Conservation (phyloP, 2,113 vertebrate genomes). For the Rhinolophus sinicus region DNA sequence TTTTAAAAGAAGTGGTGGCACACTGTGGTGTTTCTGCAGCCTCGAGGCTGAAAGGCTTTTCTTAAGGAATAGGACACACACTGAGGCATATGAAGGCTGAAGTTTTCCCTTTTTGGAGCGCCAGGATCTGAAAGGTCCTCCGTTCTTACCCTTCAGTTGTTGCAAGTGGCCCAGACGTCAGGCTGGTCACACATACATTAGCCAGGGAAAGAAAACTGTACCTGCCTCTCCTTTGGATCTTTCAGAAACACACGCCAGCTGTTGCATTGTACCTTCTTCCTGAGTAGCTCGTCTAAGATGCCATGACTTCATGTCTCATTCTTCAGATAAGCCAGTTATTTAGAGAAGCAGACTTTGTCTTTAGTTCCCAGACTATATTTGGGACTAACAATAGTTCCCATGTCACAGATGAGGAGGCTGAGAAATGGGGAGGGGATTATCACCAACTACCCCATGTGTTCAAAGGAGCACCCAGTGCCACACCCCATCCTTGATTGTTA, state of each 20-base stretch:
- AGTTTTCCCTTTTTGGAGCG: constrained; percentile 25
- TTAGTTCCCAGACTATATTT: constrained; percentile 13
- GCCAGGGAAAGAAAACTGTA: background rate
- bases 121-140: background rate
- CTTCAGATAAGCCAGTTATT: background rate
- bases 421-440: background rate
- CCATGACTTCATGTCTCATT: background rate
- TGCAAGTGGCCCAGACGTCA: background rate
- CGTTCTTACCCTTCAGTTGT: background rate
- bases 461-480: background rate
- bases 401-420: background rate
- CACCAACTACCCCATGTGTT: background rate
- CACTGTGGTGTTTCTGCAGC: background rate
- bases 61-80: background rate
- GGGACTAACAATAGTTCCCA: background rate
- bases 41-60: constrained; percentile 1
- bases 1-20: constrained; percentile 9
- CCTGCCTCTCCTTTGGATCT: background rate
- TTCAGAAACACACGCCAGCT: background rate
- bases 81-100: background rate
- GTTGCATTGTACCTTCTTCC: background rate
- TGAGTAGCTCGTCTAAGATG: background rate
- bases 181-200: background rate
- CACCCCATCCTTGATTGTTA: background rate
- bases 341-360: background rate